Conservation (phyloP, 2,113 vertebrate genomes). For the Xiphophorus hellerii region DNA sequence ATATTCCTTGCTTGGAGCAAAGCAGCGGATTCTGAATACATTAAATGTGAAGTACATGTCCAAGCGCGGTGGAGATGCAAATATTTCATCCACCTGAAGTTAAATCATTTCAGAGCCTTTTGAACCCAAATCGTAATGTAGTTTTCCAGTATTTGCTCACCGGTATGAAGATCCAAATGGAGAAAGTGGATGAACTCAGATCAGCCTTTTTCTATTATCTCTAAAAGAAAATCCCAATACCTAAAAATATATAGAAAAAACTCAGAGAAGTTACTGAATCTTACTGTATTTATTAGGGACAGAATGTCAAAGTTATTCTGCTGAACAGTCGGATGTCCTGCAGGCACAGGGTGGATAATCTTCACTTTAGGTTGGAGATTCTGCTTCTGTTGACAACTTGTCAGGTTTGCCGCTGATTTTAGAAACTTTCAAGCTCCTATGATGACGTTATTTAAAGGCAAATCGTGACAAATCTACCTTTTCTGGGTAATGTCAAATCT, state of each 20-base stretch:
- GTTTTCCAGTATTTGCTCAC: not conserved
- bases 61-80: conserved; percentile 62
- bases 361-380: not conserved
- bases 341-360: too few species aligned
- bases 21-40: conserved; percentile 59
- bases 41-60: conserved; percentile 51
- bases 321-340: too few species aligned
- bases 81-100: conserved; percentile 54
- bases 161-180: conserved; percentile 26
- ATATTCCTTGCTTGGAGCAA: conserved; percentile 51
- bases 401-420: not conserved
- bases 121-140: conserved; percentile 51
- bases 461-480: too few species aligned
- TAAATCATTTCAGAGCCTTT: conserved; percentile 59
- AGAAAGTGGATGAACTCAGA: not conserved
- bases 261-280: too few species aligned
- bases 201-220: not conserved
- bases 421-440: not conserved
- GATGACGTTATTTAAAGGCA: too few species aligned
- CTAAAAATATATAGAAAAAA: too few species aligned
- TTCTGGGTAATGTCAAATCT: not conserved
- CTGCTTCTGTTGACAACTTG: not conserved
- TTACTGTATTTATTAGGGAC: too few species aligned
- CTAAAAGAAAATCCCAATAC: too few species aligned
- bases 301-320: too few species aligned